phyloP scores from a whole-genome alignment of 1,140 invertebrate genomes.

The Drosophila micromelanica region DNA sequence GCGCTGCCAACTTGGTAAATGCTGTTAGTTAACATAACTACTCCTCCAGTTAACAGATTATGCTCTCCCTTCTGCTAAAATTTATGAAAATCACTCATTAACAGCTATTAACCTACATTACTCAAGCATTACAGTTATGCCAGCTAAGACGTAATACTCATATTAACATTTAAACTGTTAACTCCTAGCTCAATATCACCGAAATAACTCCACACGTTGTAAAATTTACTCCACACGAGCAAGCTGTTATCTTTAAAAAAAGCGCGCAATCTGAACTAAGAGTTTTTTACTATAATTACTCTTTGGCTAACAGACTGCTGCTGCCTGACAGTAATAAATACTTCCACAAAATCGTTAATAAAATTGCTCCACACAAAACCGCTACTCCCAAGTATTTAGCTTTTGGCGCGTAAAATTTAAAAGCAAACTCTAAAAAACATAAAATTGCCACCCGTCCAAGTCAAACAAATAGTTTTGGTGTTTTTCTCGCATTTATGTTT shows the following conservation, averaged over 20 bases:
- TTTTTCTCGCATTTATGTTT: conserved; percentile 43
- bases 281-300: background rate
- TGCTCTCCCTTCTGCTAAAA: background rate
- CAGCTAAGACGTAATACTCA: too few species aligned
- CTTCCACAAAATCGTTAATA: background rate
- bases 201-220: too few species aligned
- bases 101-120: too few species aligned
- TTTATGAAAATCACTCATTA: too few species aligned
- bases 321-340: too few species aligned
- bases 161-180: too few species aligned
- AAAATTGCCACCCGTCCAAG: background rate
- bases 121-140: too few species aligned
- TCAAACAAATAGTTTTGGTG: conserved; percentile 3
- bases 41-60: conserved; percentile 6
- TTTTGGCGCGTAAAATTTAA: background rate
- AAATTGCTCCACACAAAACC: background rate
- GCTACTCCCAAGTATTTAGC: background rate
- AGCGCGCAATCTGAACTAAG: background rate
- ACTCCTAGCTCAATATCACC: too few species aligned
- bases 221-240: background rate
- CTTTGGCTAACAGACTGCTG: background rate
- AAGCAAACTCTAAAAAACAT: background rate
- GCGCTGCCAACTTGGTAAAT: conserved; percentile 1
- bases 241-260: too few species aligned
- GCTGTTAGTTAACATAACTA: conserved; percentile 4